A percentile compares a stretch with the other conserved stretches of the same genome.
phyloP scores from a whole-genome alignment of 2,888 invertebrate species.

The Ennomos fuscantarius region DNA sequence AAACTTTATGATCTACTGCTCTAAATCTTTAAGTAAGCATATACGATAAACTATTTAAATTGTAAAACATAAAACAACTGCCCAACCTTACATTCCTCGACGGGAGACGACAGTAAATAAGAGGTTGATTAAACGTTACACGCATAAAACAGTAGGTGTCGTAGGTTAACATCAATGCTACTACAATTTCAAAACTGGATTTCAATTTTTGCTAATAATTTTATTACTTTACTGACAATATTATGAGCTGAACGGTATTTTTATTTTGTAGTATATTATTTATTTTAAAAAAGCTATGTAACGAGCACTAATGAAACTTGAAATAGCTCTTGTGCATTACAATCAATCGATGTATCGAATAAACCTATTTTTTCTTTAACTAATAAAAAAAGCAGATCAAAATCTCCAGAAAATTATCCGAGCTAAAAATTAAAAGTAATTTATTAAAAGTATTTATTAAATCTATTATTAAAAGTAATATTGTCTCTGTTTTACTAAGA shows the following conservation, averaged over 20 bases:
- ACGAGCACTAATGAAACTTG: too few relatives aligned
- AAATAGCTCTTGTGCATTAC: too few relatives aligned
- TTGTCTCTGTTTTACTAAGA: too few relatives aligned
- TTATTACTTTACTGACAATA: conserved; percentile 33
- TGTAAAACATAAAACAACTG: conserved; percentile 22
- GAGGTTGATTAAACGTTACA: conserved; percentile 41
- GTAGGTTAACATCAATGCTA: conserved; percentile 40
- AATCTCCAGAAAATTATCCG: too few relatives aligned
- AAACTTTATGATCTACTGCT: neutral
- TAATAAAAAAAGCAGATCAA: too few relatives aligned
- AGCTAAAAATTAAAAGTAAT: too few relatives aligned
- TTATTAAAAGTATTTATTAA: too few relatives aligned
- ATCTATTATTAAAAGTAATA: too few relatives aligned
- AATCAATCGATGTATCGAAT: too few relatives aligned
- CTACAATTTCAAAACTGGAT: conserved; percentile 33
- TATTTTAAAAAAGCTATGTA: neutral
- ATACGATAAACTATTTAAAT: conserved; percentile 13
- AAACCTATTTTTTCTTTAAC: too few relatives aligned
- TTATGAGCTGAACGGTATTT: conserved; percentile 18
- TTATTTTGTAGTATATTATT: neutral
- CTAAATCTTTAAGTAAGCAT: neutral
- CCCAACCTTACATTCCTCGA: conserved; percentile 27
- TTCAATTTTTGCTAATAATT: conserved; percentile 40
- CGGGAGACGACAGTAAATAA: conserved; percentile 37
- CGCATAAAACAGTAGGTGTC: conserved; percentile 57